These are phyloP conservation scores for Hemiprocne comata DNA, from an alignment of 2,113 vertebrate genomes.

Conservation along the genomic window DNA sequence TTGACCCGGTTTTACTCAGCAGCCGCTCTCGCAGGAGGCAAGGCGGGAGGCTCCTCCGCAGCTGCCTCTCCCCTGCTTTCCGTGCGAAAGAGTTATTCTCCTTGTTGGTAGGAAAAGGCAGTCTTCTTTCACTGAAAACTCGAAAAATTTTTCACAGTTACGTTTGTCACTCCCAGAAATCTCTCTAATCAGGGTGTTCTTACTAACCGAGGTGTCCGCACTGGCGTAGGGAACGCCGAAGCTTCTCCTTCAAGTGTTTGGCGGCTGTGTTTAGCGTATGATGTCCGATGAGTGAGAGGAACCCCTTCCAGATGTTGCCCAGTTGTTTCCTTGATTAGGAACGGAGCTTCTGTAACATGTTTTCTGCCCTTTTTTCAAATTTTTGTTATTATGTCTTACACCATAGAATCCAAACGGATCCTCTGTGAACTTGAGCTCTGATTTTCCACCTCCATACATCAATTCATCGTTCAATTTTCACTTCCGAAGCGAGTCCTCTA, in stretches of 20 bases:
- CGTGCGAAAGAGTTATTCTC: neutral
- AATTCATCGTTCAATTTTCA: neutral
- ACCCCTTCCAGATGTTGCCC: neutral
- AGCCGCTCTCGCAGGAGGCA: neutral
- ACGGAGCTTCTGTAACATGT: rapidly evolving
- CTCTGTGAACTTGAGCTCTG: neutral
- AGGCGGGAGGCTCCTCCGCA: neutral
- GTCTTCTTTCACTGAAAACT: neutral
- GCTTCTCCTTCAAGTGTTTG: neutral
- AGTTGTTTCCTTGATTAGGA: neutral
- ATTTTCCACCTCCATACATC: neutral
- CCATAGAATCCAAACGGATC: neutral
- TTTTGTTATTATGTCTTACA: neutral
- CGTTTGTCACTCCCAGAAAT: neutral
- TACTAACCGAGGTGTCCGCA: neutral
- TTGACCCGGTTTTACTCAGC: neutral
- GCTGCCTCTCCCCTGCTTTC: neutral
- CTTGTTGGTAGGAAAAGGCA: neutral
- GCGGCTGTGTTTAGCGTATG: neutral
- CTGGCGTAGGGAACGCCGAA: neutral
- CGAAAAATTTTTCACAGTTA: neutral
- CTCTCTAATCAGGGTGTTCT: neutral
- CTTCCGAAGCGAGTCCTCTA: neutral
- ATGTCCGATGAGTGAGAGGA: neutral
- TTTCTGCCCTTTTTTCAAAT: neutral